A percentile compares a stretch with the other conserved stretches of the same genome.
These are phyloP conservation scores for Mola mola DNA, from an alignment of 2,113 vertebrate species.

Conservation along the genomic window DNA sequence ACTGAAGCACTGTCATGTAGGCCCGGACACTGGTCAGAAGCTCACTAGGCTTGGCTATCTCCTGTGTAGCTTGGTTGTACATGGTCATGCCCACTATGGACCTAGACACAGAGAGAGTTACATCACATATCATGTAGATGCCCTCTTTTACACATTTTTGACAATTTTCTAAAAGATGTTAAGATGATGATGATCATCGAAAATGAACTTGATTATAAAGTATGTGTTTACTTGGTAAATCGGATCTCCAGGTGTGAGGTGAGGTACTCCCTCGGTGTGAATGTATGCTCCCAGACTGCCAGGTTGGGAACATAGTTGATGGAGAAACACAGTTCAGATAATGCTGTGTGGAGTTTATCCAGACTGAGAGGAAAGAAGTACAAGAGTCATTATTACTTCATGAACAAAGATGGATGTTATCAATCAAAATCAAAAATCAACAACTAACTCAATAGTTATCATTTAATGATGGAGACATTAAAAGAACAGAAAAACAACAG, in stretches of 20 bases:
- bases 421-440: neutral
- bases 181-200: neutral
- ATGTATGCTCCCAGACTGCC: slow-evolving; percentile 98
- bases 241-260: slow-evolving; percentile 99
- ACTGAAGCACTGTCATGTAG: slow-evolving; percentile 99
- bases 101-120: slow-evolving; percentile 70
- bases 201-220: no score
- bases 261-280: slow-evolving; percentile 97
- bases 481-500: no score
- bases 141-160: neutral
- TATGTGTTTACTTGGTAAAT: slow-evolving; percentile 93
- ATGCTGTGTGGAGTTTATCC: slow-evolving; percentile 98
- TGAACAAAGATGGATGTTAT: neutral
- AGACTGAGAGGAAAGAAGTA: slow-evolving; percentile 80
- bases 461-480: neutral
- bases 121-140: neutral
- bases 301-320: slow-evolving; percentile 99
- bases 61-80: slow-evolving; percentile 99
- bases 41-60: slow-evolving; percentile 98
- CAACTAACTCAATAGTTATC: neutral
- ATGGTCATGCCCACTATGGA: slow-evolving; percentile 99
- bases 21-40: slow-evolving; percentile 96
- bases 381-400: no score
- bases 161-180: no score
- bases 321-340: slow-evolving; percentile 99